Percentiles rank a stretch among this genome's conserved stretches.
phyloP scores from a whole-genome alignment of 2,113 vertebrate genomes.

The Aldabrachelys gigantea region DNA sequence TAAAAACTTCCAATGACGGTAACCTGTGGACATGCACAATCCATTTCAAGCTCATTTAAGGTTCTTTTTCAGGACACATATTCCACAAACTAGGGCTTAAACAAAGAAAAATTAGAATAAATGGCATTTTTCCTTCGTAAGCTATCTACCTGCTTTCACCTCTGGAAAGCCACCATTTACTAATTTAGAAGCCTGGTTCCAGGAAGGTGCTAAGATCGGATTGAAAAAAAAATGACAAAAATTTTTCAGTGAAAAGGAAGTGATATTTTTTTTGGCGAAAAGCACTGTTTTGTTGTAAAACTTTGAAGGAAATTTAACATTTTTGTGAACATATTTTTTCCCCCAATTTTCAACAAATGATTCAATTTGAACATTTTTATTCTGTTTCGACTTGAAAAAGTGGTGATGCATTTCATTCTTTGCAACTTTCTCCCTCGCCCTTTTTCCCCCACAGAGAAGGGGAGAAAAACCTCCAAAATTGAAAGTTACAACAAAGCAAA shows the following conservation, averaged over 20 bases:
- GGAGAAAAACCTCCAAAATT: too few species aligned
- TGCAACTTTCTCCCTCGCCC: too few species aligned
- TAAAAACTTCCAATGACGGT: not conserved
- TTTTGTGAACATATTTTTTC: not conserved
- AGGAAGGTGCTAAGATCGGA: not conserved
- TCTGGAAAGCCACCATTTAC: not conserved
- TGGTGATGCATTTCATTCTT: not conserved
- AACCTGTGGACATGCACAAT: not conserved
- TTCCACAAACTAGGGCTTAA: not conserved
- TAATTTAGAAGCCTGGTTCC: too few species aligned
- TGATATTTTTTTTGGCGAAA: not conserved
- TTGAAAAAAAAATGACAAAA: not conserved
- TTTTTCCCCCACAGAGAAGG: too few species aligned
- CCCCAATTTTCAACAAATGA: not conserved
- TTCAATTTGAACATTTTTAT: not conserved
- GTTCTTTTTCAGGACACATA: not conserved
- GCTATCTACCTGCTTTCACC: not conserved
- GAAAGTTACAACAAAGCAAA: not conserved
- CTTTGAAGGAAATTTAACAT: not conserved
- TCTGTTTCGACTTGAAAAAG: not conserved
- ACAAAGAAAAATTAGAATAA: not conserved
- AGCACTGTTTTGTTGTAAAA: not conserved
- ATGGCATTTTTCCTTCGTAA: not conserved
- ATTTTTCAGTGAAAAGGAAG: not conserved
- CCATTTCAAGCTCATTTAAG: not conserved